A percentile compares a stretch with the other conserved stretches of the same genome.
Conservation (phyloP, 1,140 invertebrate genomes). For the Achroia grisella region DNA sequence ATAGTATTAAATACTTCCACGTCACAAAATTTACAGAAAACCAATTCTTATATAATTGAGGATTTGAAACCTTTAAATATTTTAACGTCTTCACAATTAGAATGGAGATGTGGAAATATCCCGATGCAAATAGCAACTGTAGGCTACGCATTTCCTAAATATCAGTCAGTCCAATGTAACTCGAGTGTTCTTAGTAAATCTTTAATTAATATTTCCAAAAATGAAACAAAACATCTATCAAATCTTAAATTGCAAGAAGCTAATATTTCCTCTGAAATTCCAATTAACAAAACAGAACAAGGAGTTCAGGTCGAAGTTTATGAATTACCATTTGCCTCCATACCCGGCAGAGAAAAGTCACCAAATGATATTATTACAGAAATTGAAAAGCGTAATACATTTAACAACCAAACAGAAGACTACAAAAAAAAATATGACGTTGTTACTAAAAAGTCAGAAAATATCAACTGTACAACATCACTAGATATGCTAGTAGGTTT, state of each 20-base stretch:
- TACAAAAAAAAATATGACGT: slow-evolving; percentile 1
- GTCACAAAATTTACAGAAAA: slow-evolving; percentile 11
- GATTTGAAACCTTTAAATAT: slow-evolving; percentile 23
- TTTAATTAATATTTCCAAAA: not conserved
- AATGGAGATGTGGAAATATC: slow-evolving; percentile 27
- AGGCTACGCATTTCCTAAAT: slow-evolving; percentile 40
- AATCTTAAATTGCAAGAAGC: too few relatives aligned
- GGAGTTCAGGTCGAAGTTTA: too few relatives aligned
- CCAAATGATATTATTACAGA: too few relatives aligned
- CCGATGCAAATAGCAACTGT: slow-evolving; percentile 45
- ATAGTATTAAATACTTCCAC: slow-evolving; percentile 30
- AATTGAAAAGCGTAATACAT: not conserved
- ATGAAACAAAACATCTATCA: too few relatives aligned
- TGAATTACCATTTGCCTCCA: too few relatives aligned
- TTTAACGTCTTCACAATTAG: slow-evolving; percentile 28
- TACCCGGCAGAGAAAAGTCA: too few relatives aligned
- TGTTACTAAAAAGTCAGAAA: slow-evolving; percentile 5
- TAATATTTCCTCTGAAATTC: too few relatives aligned
- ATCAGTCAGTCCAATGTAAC: not conserved
- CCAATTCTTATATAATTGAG: not conserved
- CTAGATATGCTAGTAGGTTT: slow-evolving; percentile 53
- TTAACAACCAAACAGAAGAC: slow-evolving; percentile 1
- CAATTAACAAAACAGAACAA: too few relatives aligned
- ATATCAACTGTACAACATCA: slow-evolving; percentile 41
- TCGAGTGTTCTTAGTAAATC: slow-evolving; percentile 2